Base-by-base conservation (phyloP, 1,140 invertebrate species). In the Drosophila varians region DNA sequence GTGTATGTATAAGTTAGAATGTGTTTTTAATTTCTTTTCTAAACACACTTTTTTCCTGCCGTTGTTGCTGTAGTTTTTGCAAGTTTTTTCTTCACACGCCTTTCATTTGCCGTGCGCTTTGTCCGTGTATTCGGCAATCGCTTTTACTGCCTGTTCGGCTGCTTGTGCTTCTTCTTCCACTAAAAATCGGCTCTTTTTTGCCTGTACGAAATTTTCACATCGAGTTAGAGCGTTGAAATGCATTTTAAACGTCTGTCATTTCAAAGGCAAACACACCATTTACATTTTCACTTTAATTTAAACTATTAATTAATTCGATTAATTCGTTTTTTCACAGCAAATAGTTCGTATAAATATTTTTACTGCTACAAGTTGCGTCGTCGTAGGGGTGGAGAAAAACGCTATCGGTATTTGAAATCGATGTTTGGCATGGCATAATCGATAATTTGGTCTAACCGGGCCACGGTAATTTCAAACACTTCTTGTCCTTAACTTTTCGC, bases 21-120 rank as follows among this genome's bases (percentile, higher is more conserved):
- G 74, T 87, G 83, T 82, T 87, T 87, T 87, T 86, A 87, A 86
- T 87, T 87, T 86, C 82, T 87, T 86, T 86, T 87, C 82, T 80
- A 87, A 87, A 82, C 77, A 87, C 82, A 86, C 82, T 87, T 87
- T 86, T 83, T 66, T 55, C 70, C 43, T 76, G 45, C 49, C 70
- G 66, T 86, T 86, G 76, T 79, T 86, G 66, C 46, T 84, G 64
- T 76, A 87, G 87, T 80, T 86, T 87, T 87, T 87, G 82, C 82
- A 74, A 87, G 82, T 87, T 87, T 74, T 87, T 70, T 87, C 70
- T 87, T 87, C 56, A 87, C 69, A 82, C 77, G 55, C 65, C 73
- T 74, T 87, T 87, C 70, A 77, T 87, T 79, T 43, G 54, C 73
- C 62, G 74, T 86, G 64, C 65, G 73, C 82, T 77, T 86, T 76